Evolutionary conservation across 2,113 vertebrate species (phyloP), one percentile per base, ranked within the genome.

Genomic region (Pao palembangensis): DNA sequence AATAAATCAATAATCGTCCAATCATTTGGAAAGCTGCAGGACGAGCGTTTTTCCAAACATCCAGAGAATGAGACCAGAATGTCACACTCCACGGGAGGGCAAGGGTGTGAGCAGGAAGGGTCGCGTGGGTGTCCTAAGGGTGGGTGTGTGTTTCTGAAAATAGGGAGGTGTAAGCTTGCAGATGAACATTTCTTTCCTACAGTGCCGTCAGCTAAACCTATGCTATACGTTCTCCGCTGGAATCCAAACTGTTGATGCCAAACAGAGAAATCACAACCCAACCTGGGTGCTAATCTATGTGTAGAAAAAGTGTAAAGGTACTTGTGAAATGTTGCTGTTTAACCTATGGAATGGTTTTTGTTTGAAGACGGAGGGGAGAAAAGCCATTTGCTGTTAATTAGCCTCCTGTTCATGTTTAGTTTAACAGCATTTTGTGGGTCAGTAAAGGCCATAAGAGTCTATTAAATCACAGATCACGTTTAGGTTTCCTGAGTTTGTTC

Each of bases 31-130:
- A 12, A 38, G 10, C 34, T 12, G 34, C 34, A 38, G 34, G 34
- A 38, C 34, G 1, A 38, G 34, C 11, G 3, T 38, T 38, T 38
- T 10, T 8, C 34, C 34, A 10, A 38, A 38, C 1, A 38, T 38
- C 34, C 67, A 44, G 69, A 66, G 74, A 85, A 82, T 44, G 64
- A 73, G 83, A 67, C 69, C 64, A 82, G 75, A 73, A 61, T 81
- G 81, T 75, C 76, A 62, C 51, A 52, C 51, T 67, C 43, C 0
- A 41, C 63, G 69, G 67, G 51, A 58, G 63, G 58, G 53, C 47
- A 25, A 62, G 79, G 75, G 74, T 61, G 58, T 71, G 80, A 66
- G 64, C 61, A 16, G 53, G 31, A 50, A 58, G 60, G 71, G 78
- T 68, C 21, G n/a, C 55, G 48, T n/a, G 56, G 73, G 67, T 69